phyloP scores from a whole-genome alignment of 1,140 invertebrate species.

The Antheraea pernyi region DNA sequence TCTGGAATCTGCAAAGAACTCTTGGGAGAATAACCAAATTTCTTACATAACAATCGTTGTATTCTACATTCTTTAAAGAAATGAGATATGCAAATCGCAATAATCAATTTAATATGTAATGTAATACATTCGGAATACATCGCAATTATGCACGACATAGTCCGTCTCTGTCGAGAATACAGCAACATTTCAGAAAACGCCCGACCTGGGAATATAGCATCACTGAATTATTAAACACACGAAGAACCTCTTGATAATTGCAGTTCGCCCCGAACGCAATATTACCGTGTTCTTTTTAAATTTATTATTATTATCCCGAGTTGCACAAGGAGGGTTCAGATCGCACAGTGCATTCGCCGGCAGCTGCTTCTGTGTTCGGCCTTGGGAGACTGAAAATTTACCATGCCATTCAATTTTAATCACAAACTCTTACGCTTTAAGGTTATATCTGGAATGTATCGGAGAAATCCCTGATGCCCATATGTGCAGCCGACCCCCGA shows the following conservation, averaged over 20 bases:
- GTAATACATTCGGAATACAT: neutral
- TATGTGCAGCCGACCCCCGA: constrained; percentile 67
- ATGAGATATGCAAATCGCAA: too few species aligned
- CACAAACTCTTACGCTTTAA: constrained; percentile 22
- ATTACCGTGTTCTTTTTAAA: constrained; percentile 62
- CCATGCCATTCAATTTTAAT: constrained; percentile 20
- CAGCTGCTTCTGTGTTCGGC: constrained; percentile 51
- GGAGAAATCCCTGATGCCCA: constrained; percentile 58
- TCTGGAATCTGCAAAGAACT: too few species aligned
- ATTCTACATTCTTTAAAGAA: too few species aligned
- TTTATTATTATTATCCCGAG: constrained; percentile 71
- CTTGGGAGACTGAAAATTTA: constrained; percentile 23
- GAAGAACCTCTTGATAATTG: constrained; percentile 37
- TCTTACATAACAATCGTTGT: too few species aligned
- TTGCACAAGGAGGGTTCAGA: constrained; percentile 56
- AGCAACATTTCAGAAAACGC: neutral
- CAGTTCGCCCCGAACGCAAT: constrained; percentile 35
- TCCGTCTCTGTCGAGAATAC: neutral
- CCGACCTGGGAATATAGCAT: neutral
- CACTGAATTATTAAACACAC: neutral
- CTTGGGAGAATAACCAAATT: too few species aligned
- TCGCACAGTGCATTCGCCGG: constrained; percentile 51
- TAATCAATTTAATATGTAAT: neutral
- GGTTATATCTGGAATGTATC: constrained; percentile 20
- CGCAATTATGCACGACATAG: too few species aligned